Evolutionary conservation across 2,888 invertebrate genomes (phyloP).

Genomic region (Melanotus villosus): DNA sequence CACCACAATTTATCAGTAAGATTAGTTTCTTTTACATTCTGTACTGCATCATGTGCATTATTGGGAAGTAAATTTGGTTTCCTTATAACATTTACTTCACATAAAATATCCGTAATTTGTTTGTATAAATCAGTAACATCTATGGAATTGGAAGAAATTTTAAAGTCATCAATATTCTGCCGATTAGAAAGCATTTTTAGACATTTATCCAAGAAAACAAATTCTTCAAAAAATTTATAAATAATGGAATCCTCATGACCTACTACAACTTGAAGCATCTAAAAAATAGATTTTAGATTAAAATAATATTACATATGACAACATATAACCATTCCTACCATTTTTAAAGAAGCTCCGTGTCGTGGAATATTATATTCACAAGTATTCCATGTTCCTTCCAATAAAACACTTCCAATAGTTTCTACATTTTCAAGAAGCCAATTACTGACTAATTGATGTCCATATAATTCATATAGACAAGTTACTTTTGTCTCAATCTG

Average conservation of each 20-base stretch:
- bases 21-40: slow-evolving; percentile 16
- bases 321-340: slow-evolving; percentile 35
- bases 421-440: slow-evolving; percentile 21
- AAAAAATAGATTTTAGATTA: slow-evolving; percentile 9
- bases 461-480: slow-evolving; percentile 38
- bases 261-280: slow-evolving; percentile 51
- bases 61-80: not conserved
- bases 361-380: slow-evolving; percentile 37
- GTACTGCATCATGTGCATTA: slow-evolving; percentile 1
- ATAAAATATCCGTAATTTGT: slow-evolving; percentile 14
- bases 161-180: not conserved
- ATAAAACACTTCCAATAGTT: slow-evolving; percentile 41
- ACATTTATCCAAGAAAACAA: slow-evolving; percentile 35
- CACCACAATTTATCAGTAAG: slow-evolving; percentile 48
- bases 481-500: slow-evolving; percentile 30
- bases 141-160: not conserved
- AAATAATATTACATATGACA: not conserved
- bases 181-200: slow-evolving; percentile 5
- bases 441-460: slow-evolving; percentile 37
- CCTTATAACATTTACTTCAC: slow-evolving; percentile 1
- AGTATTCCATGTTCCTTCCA: slow-evolving; percentile 46
- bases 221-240: slow-evolving; percentile 47
- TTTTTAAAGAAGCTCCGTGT: slow-evolving; percentile 38
- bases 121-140: slow-evolving; percentile 15
- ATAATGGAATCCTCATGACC: slow-evolving; percentile 49